Evolutionary conservation across 2,797 vertebrate species (phyloP).

Genomic region (Pogonophryne albipinna): DNA sequence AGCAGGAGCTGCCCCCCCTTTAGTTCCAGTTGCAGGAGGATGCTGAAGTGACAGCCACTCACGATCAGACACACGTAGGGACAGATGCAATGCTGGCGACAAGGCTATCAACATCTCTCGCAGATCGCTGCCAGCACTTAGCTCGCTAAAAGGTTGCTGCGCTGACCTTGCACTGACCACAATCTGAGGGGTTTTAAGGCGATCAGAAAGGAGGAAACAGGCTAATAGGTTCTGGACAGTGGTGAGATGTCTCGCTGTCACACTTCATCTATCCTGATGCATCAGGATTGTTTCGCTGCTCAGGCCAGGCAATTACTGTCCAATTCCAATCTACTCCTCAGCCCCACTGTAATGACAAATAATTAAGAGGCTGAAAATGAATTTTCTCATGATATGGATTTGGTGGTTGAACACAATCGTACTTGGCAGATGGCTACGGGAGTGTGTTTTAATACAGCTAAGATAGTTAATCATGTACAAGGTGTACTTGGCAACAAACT

Average conservation of each 20-base stretch:
- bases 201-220: slow-evolving; percentile 91
- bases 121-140: slow-evolving; percentile 82
- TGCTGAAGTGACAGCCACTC: slow-evolving; percentile 65
- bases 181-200: slow-evolving; percentile 85
- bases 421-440: slow-evolving; percentile 93
- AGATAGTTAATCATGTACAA: slow-evolving; percentile 95
- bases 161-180: slow-evolving; percentile 93
- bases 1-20: slow-evolving; percentile 66
- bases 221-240: slow-evolving; percentile 92
- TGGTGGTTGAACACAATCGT: slow-evolving; percentile 93
- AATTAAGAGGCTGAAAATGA: slow-evolving; percentile 99
- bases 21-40: slow-evolving; percentile 73
- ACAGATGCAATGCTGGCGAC: slow-evolving; percentile 66
- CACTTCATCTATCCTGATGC: slow-evolving; percentile 97
- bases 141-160: slow-evolving; percentile 82
- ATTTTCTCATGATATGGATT: slow-evolving; percentile 99
- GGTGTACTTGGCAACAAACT: slow-evolving; percentile 90
- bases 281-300: slow-evolving; percentile 91
- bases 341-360: slow-evolving; percentile 98
- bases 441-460: slow-evolving; percentile 94
- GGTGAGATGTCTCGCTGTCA: slow-evolving; percentile 96
- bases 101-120: slow-evolving; percentile 86
- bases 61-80: slow-evolving; percentile 63
- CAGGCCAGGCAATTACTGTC: slow-evolving; percentile 96
- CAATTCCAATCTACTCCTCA: slow-evolving; percentile 97